Evolutionary conservation across 1,140 invertebrate species (phyloP).

Genomic region (Bombus terrestris): DNA sequence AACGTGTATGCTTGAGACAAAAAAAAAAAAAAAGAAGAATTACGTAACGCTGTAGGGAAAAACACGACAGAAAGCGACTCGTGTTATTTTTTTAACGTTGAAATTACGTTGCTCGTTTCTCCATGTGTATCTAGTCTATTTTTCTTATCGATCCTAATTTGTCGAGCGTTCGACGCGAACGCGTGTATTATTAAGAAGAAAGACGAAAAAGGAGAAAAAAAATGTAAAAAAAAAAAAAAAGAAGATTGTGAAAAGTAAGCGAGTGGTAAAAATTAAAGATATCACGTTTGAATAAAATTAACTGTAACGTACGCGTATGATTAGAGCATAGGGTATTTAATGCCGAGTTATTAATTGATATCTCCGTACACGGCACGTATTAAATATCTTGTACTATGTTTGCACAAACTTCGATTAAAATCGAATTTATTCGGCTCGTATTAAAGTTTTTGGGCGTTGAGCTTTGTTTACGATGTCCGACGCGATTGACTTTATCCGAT

Average conservation of each 20-base stretch:
- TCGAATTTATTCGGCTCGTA: slow-evolving; percentile 51
- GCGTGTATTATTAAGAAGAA: background rate
- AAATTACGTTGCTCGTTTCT: slow-evolving; percentile 67
- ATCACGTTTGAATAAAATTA: background rate
- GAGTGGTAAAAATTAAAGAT: background rate
- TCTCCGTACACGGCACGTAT: slow-evolving; percentile 6
- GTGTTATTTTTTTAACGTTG: slow-evolving; percentile 65
- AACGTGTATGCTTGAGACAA: background rate
- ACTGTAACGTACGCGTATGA: background rate
- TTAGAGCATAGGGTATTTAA: background rate
- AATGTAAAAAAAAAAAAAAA: background rate
- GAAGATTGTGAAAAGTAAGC: background rate
- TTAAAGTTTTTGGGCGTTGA: slow-evolving; percentile 12
- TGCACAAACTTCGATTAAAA: slow-evolving; percentile 50
- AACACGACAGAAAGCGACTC: slow-evolving; percentile 4
- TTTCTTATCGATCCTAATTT: slow-evolving; percentile 48
- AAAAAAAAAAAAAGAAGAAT: background rate
- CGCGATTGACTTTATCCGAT: background rate
- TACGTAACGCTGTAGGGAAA: background rate
- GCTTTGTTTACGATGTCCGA: slow-evolving; percentile 32
- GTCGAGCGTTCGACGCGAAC: background rate
- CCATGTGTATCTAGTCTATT: slow-evolving; percentile 47
- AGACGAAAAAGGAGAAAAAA: background rate
- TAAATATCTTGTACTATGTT: slow-evolving; percentile 31
- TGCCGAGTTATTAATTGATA: background rate